Evolutionary conservation across 1,140 invertebrate genomes (phyloP).

Genomic region (Plutomurus gul): DNA sequence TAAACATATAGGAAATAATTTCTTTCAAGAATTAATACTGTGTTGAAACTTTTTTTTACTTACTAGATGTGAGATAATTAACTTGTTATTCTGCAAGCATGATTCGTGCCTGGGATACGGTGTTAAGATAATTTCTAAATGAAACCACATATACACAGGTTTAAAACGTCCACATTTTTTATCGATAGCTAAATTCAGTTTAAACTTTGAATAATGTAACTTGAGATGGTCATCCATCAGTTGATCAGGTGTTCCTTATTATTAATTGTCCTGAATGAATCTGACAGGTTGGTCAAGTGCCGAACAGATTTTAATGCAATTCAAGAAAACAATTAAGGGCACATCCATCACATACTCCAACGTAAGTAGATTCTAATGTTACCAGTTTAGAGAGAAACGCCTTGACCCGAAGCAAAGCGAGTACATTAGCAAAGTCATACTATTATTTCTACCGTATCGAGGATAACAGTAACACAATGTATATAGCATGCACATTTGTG

Average conservation of each 20-base stretch:
- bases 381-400: slow-evolving; percentile 21
- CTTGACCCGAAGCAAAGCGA: slow-evolving; percentile 27
- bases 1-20: too few species aligned
- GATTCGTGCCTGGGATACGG: too few species aligned
- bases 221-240: not conserved
- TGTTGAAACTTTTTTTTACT: too few species aligned
- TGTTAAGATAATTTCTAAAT: too few species aligned
- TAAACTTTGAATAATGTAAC: not conserved
- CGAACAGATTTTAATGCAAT: slow-evolving; percentile 4
- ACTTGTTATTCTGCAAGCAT: too few species aligned
- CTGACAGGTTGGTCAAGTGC: not conserved
- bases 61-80: too few species aligned
- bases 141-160: too few species aligned
- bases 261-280: slow-evolving; percentile 14
- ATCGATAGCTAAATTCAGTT: not conserved
- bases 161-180: too few species aligned
- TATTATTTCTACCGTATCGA: slow-evolving; percentile 3
- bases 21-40: too few species aligned
- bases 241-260: not conserved
- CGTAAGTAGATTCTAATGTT: slow-evolving; percentile 25
- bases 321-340: slow-evolving; percentile 29
- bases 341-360: slow-evolving; percentile 25
- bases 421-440: slow-evolving; percentile 10
- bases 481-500: not conserved
- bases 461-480: too few species aligned